Evolutionary conservation across 2,888 invertebrate genomes (phyloP), one percentile per base, ranked within the genome.

Genomic region (Polydrusus cervinus): DNA sequence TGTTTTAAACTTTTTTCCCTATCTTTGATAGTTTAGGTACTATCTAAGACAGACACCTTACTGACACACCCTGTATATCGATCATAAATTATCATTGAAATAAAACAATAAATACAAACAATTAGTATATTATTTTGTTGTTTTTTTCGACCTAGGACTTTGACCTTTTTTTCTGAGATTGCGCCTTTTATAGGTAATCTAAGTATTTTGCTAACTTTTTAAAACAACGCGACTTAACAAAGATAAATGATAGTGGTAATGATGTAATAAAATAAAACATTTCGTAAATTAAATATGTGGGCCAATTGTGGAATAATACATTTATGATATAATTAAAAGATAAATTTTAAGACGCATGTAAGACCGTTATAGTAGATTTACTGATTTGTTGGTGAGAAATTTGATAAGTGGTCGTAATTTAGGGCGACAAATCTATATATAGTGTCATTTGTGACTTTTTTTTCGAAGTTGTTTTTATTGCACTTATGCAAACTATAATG

Each of bases 261-360:
- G 25, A 51, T 51, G 51, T 20, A 25, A 51, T 51, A 51, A 18
- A 51, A 13, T 20, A 20, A 51, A 20, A 20, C n/a, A 20, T 51
- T 51, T 51, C 51, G 25, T 51, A 51, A 11, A 10, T 51, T 20
- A 51, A 51, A 25, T 51, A n/a, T 51, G 25, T 51, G 16, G 14
- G 8, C 18, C 10, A 20, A 51, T 25, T 51, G 25, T 51, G 51
- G 20, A 51, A 51, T 51, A 13, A 20, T 51, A 51, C 49, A 49
- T 9, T 18, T 49, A 49, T 5, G 14, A 34, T 34, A 34, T 34
- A 34, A 49, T 49, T 16, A 49, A 16, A 49, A 18, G 51, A 51
- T 51, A 51, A 51, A n/a, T 47, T 47, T 47, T 16, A 16, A 8
- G 16, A 47, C 47, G 47, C 16, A 43, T 34, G 43, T 5, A 43